Evolutionary conservation across 2,888 invertebrate genomes (phyloP).

Genomic region (Lamellibrachia satsuma): DNA sequence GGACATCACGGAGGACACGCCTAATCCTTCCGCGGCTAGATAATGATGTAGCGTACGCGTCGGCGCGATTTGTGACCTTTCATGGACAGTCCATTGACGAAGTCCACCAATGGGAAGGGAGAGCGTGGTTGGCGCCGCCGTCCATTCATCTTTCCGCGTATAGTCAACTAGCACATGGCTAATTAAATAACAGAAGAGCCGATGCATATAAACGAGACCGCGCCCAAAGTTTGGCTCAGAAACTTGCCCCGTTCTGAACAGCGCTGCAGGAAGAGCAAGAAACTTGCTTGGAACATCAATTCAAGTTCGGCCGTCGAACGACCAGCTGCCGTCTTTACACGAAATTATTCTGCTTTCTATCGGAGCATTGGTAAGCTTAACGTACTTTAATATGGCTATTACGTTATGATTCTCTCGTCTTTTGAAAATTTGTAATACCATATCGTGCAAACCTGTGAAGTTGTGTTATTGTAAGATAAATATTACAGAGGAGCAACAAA

Average conservation of each 20-base stretch:
- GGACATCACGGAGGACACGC: background rate
- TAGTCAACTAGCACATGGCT: background rate
- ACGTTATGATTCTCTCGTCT: background rate
- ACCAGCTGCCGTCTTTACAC: background rate
- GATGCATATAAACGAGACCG: background rate
- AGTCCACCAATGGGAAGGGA: background rate
- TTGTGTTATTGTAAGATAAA: background rate
- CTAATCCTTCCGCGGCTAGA: background rate
- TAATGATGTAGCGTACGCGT: background rate
- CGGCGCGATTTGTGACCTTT: background rate
- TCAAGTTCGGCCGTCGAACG: background rate
- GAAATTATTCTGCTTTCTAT: background rate
- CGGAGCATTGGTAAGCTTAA: background rate
- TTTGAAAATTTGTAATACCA: background rate
- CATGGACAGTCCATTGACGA: background rate
- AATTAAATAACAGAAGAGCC: background rate
- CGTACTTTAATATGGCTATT: background rate
- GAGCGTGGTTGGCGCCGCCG: background rate
- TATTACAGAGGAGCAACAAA: background rate
- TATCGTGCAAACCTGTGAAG: background rate
- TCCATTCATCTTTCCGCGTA: background rate
- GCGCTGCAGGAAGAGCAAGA: background rate
- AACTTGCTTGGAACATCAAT: background rate
- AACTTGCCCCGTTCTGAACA: background rate
- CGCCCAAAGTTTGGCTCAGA: constrained; percentile 17